Evolutionary conservation across 2,797 vertebrate species (phyloP).

Genomic region (Rhabdophis nuchalis): DNA sequence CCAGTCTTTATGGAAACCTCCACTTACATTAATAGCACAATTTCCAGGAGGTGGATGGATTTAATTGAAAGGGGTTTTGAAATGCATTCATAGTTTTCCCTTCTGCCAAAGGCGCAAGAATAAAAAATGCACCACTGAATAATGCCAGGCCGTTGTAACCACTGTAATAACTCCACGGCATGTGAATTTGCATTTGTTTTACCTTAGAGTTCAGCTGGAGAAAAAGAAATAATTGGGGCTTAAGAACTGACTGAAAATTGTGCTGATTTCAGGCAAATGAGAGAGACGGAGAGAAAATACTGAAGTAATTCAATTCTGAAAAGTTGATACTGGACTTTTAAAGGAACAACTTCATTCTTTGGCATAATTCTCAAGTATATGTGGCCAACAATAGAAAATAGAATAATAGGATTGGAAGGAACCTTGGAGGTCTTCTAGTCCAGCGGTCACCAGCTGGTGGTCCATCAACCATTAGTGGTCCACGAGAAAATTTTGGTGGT

Average conservation of each 20-base stretch:
- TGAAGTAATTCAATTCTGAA: neutral
- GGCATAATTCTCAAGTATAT: rapidly evolving
- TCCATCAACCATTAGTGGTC: too few species aligned
- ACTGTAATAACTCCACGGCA: slow-evolving; percentile 5
- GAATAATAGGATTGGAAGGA: neutral
- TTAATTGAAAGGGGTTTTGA: slow-evolving; percentile 46
- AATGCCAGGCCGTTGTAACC: neutral
- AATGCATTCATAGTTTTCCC: slow-evolving; percentile 12
- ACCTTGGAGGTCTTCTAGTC: neutral
- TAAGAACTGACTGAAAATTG: neutral
- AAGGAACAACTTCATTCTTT: neutral
- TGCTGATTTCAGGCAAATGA: neutral
- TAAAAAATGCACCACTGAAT: slow-evolving; percentile 12
- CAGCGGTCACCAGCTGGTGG: too few species aligned
- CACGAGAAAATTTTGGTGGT: too few species aligned
- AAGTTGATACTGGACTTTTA: neutral
- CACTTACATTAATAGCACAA: slow-evolving; percentile 57
- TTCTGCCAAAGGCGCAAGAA: slow-evolving; percentile 29
- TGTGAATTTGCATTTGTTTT: slow-evolving; percentile 2
- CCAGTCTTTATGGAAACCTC: slow-evolving; percentile 18
- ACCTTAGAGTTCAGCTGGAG: neutral
- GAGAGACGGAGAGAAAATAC: too few species aligned
- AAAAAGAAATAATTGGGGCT: neutral
- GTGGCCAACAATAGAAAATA: neutral
- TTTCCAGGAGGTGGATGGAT: slow-evolving; percentile 23